Base-by-base conservation (phyloP, 2,113 vertebrate genomes). In the Lates calcarifer region DNA sequence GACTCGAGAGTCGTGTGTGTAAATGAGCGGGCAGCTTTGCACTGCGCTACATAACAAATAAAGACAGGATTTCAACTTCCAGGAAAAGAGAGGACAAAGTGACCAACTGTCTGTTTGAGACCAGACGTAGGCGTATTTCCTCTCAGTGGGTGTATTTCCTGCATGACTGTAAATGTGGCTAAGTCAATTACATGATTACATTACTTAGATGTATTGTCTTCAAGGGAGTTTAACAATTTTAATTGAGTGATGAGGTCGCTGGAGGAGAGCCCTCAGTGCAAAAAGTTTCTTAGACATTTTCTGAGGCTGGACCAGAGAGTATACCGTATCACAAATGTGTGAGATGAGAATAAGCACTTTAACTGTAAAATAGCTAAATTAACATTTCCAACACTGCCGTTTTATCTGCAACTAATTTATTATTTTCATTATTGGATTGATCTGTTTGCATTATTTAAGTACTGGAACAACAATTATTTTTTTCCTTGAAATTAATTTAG, bases 31-130 rank as follows among this genome's bases (percentile, higher is more conserved):
- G 65, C 45, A 37, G 61, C 67, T 84, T 74, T 55, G 22, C 60
- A 57, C 51, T 20, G 63, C n/a, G 15, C 72, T 57, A 57, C 33
- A 55, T 35, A 57, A 57, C 77, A 76, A 78, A 76, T 70, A 65
- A 64, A 82, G 69, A 70, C 26, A 20, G 86, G 91, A 86, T 84
- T 88, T 10, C 24, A 66, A 74, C 75, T 79, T 89, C 71, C 49
- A 64, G 74, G 83, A 90, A 84, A 65, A 33, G 28, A 10, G 39
- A 69, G 47, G 56, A 87, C 37, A 55, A 47, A 85, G 60, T 49
- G 82, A 77, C 66, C 10, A 26, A 26, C 7, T 22, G 57, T 74
- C 65, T 55, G 22, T 12, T 14, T 14, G n/a, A 74, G 41, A 74
- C 45, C 45, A 4, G 62, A 45, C 37, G 8, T 12, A 43, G 26